phyloP scores from a whole-genome alignment of 2,888 invertebrate species.

The Himalopsyche anomala region DNA sequence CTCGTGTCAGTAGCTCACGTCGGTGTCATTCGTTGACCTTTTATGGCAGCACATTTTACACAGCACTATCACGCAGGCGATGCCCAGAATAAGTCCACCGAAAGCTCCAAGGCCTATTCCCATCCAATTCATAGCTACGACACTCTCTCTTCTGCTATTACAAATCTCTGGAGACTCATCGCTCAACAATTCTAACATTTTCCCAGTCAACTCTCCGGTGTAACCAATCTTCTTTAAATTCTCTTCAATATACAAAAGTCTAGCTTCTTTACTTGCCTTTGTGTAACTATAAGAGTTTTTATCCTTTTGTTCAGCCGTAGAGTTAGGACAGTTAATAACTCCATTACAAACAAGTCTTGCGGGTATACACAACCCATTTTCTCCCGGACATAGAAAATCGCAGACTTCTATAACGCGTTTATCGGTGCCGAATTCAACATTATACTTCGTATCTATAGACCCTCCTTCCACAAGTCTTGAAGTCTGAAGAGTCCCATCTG shows the following conservation, averaged over 20 bases:
- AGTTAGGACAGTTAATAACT: conserved; percentile 89
- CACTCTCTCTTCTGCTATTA: conserved; percentile 73
- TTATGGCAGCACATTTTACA: conserved; percentile 81
- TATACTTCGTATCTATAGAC: conserved; percentile 69
- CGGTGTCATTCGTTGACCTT: conserved; percentile 78
- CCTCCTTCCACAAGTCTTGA: conserved; percentile 83
- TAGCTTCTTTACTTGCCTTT: conserved; percentile 69
- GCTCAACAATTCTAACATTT: conserved; percentile 77
- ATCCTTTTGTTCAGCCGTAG: conserved; percentile 77
- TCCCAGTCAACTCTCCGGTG: conserved; percentile 73
- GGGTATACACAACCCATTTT: conserved; percentile 89
- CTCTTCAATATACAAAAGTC: conserved; percentile 78
- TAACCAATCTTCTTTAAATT: conserved; percentile 79
- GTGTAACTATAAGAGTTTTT: conserved; percentile 69
- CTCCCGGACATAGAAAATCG: conserved; percentile 92
- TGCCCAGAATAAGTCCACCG: conserved; percentile 77
- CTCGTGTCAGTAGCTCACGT: conserved; percentile 80
- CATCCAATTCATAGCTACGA: conserved; percentile 76
- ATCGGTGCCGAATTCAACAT: conserved; percentile 68
- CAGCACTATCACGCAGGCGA: conserved; percentile 78
- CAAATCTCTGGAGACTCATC: conserved; percentile 89
- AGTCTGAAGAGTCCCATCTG: conserved; percentile 87
- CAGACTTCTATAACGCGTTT: conserved; percentile 78
- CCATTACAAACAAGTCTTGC: conserved; percentile 91
- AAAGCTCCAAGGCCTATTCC: conserved; percentile 80